These are phyloP conservation scores for Carollia perspicillata DNA, from an alignment of 2,113 vertebrate genomes.

Conservation along the genomic window DNA sequence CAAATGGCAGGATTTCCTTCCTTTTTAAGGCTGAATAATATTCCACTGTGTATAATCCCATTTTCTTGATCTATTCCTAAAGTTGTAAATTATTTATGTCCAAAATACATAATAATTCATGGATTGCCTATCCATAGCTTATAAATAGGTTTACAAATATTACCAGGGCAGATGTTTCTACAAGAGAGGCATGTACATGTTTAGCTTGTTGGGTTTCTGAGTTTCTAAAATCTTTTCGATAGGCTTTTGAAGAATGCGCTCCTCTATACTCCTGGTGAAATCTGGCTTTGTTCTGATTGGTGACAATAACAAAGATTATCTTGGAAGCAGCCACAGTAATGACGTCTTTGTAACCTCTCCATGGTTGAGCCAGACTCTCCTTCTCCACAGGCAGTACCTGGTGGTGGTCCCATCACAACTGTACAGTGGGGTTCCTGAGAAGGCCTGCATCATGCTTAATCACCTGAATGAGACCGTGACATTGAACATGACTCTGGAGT, in stretches of 20 bases:
- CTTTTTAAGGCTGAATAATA: not conserved
- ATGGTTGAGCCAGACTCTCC: not conserved
- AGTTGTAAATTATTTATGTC: not conserved
- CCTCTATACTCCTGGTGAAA: not conserved
- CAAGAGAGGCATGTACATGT: not conserved
- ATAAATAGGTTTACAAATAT: not conserved
- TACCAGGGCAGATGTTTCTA: not conserved
- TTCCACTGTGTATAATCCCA: not conserved
- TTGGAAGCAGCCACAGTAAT: not conserved
- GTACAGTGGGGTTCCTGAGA: slow-evolving; percentile 50
- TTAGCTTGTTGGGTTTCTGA: not conserved
- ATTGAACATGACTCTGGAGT: slow-evolving; percentile 52
- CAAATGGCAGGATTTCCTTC: not conserved
- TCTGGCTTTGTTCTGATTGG: not conserved
- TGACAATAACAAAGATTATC: not conserved
- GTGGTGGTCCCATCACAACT: slow-evolving; percentile 68
- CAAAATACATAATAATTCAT: not conserved
- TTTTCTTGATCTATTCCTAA: not conserved
- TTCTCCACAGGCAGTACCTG: slow-evolving; percentile 75
- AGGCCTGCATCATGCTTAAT: slow-evolving; percentile 76
- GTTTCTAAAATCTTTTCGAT: not conserved
- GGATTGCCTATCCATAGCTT: not conserved
- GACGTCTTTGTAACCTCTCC: not conserved
- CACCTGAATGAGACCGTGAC: slow-evolving; percentile 80
- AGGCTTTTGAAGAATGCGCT: not conserved